Conservation (phyloP, 30 jellyfish, hydroid and myxozoan genomes). For the Aurelia sp. region DNA sequence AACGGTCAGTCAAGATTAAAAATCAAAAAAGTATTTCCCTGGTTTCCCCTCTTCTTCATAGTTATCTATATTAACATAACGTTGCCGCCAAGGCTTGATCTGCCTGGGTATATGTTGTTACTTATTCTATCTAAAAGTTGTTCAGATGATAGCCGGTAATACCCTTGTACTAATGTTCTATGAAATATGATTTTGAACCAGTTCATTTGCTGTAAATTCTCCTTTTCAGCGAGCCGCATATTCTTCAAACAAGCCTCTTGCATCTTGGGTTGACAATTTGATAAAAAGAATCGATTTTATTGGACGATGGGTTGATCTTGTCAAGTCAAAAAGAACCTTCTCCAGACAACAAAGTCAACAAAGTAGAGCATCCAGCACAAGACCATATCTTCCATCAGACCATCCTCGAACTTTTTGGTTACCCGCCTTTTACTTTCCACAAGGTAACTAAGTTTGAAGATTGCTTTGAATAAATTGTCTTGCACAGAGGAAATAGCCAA, state of each 20-base stretch:
- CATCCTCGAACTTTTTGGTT: conserved; percentile 74
- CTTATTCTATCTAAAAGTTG: too few relatives aligned
- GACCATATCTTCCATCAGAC: conserved; percentile 6
- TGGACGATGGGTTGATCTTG: conserved; percentile 66
- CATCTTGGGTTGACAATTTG: conserved; percentile 76
- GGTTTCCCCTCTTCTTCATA: too few relatives aligned
- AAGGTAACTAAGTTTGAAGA: conserved; percentile 38
- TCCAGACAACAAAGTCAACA: conserved; percentile 37
- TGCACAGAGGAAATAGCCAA: too few relatives aligned
- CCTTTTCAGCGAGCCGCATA: conserved; percentile 47
- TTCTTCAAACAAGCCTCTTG: conserved; percentile 65
- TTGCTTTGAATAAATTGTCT: too few relatives aligned
- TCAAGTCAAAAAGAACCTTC: conserved; percentile 25
- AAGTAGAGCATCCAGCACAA: conserved; percentile 21
- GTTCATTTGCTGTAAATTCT: background rate
- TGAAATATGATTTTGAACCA: background rate
- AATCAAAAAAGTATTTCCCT: too few relatives aligned
- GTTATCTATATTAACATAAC: too few relatives aligned
- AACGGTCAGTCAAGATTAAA: too few relatives aligned
- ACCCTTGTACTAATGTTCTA: background rate
- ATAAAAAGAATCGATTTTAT: conserved; percentile 49
- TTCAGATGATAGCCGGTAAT: background rate
- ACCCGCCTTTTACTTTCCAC: conserved; percentile 81
- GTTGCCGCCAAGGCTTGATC: too few relatives aligned
- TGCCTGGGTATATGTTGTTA: too few relatives aligned